Conservation (phyloP, 2,113 vertebrate species). For the Odontesthes bonariensis region DNA sequence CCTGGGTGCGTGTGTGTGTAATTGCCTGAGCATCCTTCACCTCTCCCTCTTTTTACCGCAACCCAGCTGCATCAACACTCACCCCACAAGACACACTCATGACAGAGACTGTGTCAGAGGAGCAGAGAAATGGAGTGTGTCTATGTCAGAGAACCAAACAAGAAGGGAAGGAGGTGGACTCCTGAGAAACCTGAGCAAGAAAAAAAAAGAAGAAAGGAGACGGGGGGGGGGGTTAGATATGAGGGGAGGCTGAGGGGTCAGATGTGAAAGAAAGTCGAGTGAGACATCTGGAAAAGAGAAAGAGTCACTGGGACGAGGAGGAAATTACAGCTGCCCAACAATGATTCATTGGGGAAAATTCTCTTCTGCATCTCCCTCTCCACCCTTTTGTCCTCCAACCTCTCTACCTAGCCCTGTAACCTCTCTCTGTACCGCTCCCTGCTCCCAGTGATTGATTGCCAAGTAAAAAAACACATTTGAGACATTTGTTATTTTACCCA, state of each 20-base stretch:
- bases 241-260: constrained; percentile 65
- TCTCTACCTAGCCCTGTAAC: constrained; percentile 64
- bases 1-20: constrained; percentile 7
- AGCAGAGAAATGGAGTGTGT: constrained; percentile 59
- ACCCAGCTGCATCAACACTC: constrained; percentile 75
- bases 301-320: constrained; percentile 69
- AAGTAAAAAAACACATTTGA: constrained; percentile 43
- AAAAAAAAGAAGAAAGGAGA: constrained; percentile 38
- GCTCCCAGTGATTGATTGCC: constrained; percentile 44
- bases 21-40: constrained; percentile 50
- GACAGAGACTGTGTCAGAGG: constrained; percentile 59
- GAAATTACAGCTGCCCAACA: constrained; percentile 83
- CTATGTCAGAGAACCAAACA: constrained; percentile 56
- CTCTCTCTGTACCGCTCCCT: constrained; percentile 43
- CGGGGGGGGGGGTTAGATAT: constrained; percentile 36
- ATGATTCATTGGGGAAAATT: constrained; percentile 83
- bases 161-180: constrained; percentile 48
- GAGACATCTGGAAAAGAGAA: constrained; percentile 82
- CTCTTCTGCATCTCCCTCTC: constrained; percentile 66
- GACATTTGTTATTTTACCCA: constrained; percentile 44
- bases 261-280: constrained; percentile 67
- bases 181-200: constrained; percentile 53
- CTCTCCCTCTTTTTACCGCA: constrained; percentile 61
- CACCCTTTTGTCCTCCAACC: constrained; percentile 60
- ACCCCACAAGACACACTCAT: constrained; percentile 48